Base-by-base conservation (phyloP, 2,113 vertebrate species). In the Oncorhynchus clarkii region DNA sequence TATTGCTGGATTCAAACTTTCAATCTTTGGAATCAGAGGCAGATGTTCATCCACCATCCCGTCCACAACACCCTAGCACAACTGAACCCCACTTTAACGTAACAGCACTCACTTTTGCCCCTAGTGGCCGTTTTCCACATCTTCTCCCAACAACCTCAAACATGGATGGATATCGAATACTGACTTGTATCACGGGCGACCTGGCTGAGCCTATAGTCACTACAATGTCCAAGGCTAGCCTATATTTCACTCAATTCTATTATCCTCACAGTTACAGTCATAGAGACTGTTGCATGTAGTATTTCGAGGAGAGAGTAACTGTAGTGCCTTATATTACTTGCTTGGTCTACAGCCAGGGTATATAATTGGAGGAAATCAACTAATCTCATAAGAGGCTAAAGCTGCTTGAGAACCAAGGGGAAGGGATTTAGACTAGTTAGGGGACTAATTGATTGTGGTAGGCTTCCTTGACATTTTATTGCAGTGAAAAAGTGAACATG, bases 381-480 rank as follows among this genome's bases (percentile, higher is more conserved):
- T 93, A 93, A 94, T 94, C 91, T 87, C 71, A 89, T 92, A 92
- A 93, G 89, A 91, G 87, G 91, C 92, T 92, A 84, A 91, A 65
- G 77, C 85, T 87, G 77, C 84, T 87, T 83, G 82, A 84, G 84
- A 82, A 77, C 73, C 80, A 64, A 73, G 77, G 78, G 75, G 83
- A 75, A 77, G 79, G 81, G 85, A 88, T 76, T 70, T 70, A 80
- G 49, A 51, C 49, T 51, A 51, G 77, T n/a, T 27, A 27, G 81
- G 70, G 78, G 57, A 76, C 65, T 81, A 72, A 78, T 78, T 73
- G 74, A 73, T 77, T 75, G 59, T 73, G 54, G 85, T 66, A 54
- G 29, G 76, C 73, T 69, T 78, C 74, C 71, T 71, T 78, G 77
- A 12, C 74, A 70, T 48, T 79, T 75, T 82, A 80, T 79, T 81